A percentile compares a stretch with the other conserved stretches of the same genome.
Conservation (phyloP, 2,113 vertebrate genomes). For the Rhinogobius similis region DNA sequence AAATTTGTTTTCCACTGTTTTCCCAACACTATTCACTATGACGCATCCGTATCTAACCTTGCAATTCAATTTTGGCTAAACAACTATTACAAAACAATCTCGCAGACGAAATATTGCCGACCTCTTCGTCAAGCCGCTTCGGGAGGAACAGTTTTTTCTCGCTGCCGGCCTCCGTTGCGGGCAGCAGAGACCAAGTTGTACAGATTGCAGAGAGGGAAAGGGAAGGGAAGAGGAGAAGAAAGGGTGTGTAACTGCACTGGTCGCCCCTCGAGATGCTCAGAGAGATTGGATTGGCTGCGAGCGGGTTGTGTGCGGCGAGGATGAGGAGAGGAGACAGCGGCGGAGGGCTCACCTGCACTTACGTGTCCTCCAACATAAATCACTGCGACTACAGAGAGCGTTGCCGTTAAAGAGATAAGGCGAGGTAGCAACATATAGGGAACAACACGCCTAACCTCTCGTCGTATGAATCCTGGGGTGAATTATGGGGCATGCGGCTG, state of each 20-base stretch:
- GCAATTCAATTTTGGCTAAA: no score
- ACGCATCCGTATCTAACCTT: no score
- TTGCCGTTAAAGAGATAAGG: background rate
- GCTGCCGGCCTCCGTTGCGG: conserved; percentile 52
- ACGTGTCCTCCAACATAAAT: conserved; percentile 63
- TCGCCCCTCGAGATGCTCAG: conserved; percentile 44
- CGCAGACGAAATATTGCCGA: no score
- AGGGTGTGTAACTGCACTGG: conserved; percentile 41
- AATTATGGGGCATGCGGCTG: background rate
- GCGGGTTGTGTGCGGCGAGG: conserved; percentile 19
- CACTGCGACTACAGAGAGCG: conserved; percentile 4
- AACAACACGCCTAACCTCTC: background rate
- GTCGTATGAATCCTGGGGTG: background rate
- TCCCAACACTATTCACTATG: no score
- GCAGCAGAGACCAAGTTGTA: conserved; percentile 76
- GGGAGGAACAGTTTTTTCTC: conserved; percentile 11
- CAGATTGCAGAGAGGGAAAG: conserved; percentile 38
- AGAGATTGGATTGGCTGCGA: conserved; percentile 57
- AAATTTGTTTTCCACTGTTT: no score
- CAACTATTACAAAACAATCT: no score
- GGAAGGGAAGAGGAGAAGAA: conserved; percentile 30
- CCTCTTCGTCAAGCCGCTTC: no score
- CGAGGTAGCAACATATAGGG: background rate
- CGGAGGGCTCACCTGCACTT: conserved; percentile 58
- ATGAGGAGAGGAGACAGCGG: conserved; percentile 17